Conservation (phyloP, 2,888 invertebrate species). For the Tipula helvola region DNA sequence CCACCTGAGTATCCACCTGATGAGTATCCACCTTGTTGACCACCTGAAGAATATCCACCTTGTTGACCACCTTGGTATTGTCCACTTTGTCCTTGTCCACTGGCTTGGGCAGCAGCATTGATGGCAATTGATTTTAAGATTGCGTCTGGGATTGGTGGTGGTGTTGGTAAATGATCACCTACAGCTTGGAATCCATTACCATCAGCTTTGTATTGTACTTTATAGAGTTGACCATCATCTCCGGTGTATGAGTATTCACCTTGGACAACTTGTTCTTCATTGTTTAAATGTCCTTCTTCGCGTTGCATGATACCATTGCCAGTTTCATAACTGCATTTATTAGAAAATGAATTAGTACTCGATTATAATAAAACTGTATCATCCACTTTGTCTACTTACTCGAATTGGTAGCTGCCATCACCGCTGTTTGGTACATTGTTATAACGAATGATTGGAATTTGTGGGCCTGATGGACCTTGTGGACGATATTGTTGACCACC, state of each 20-base stretch:
- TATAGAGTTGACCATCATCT: constrained; percentile 47
- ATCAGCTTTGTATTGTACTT: constrained; percentile 57
- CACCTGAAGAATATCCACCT: constrained; percentile 10
- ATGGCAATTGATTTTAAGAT: constrained; percentile 18
- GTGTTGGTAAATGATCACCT: constrained; percentile 64
- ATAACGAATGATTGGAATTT: constrained; percentile 46
- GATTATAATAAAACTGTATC: constrained; percentile 1
- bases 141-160: constrained; percentile 53
- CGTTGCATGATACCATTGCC: constrained; percentile 51
- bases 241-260: constrained; percentile 51
- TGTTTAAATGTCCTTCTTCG: constrained; percentile 42
- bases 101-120: constrained; percentile 15
- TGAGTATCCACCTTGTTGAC: constrained; percentile 4
- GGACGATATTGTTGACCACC: constrained; percentile 16
- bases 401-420: constrained; percentile 50
- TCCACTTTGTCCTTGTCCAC: neutral
- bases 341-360: constrained; percentile 12
- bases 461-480: constrained; percentile 30
- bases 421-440: constrained; percentile 45
- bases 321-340: constrained; percentile 41
- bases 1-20: constrained; percentile 5
- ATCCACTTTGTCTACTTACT: constrained; percentile 32
- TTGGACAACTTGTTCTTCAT: constrained; percentile 45
- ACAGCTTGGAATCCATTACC: constrained; percentile 64
- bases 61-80: constrained; percentile 8